Conservation (phyloP, 2,113 vertebrate genomes). For the Danio rerio region DNA sequence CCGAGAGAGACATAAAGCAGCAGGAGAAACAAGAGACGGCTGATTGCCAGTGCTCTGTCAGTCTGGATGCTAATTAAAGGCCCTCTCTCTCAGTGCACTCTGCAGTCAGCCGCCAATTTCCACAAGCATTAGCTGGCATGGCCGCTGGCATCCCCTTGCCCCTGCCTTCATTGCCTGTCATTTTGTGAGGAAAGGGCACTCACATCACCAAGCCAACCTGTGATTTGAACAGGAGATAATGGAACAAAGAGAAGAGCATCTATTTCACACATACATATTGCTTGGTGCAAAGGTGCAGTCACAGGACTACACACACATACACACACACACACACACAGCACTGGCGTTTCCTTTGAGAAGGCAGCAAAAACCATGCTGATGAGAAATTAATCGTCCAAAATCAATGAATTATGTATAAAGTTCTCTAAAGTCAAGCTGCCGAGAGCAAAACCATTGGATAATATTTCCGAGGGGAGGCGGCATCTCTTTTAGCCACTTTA, state of each 20-base stretch:
- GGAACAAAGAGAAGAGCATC: constrained; percentile 57
- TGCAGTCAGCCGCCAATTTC: constrained; percentile 70
- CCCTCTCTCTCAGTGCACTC: constrained; percentile 63
- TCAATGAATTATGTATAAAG: neutral
- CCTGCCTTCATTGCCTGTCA: constrained; percentile 63
- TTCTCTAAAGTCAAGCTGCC: neutral
- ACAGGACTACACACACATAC: neutral
- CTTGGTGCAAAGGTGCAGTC: constrained; percentile 44
- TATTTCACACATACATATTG: constrained; percentile 53
- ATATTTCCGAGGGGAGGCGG: neutral
- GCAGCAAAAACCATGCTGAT: neutral
- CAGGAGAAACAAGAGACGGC: constrained; percentile 35
- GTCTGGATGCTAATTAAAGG: constrained; percentile 72
- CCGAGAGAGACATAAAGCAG: constrained; percentile 6
- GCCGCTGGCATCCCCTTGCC: constrained; percentile 39
- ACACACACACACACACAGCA: constrained; percentile 12
- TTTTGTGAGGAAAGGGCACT: constrained; percentile 55
- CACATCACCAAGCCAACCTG: constrained; percentile 62
- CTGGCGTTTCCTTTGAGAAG: neutral
- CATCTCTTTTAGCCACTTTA: neutral
- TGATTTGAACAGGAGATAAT: constrained; percentile 72
- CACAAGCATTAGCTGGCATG: constrained; percentile 67
- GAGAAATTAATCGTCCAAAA: neutral
- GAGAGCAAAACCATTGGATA: neutral
- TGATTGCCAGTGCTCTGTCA: constrained; percentile 72